Percentiles rank a stretch among this genome's conserved stretches.
phyloP scores from a whole-genome alignment of 2,888 invertebrate species.

The Scaptomyza caliginosa region DNA sequence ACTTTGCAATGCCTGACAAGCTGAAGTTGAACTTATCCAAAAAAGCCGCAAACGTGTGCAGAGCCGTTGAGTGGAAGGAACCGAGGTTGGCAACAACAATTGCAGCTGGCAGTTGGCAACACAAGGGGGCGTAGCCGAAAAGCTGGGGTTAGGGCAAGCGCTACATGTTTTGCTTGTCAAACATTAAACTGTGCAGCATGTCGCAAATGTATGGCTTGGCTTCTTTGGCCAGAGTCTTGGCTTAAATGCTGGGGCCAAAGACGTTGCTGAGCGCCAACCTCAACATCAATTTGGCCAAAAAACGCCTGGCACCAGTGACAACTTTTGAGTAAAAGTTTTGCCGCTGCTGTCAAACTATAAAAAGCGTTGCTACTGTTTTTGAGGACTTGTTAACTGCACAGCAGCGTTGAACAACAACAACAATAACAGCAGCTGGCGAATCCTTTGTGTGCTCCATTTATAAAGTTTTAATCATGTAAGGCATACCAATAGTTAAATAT shows the following conservation, averaged over 20 bases:
- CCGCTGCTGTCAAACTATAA: conserved; percentile 37
- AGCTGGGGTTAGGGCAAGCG: neutral
- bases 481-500: conserved; percentile 46
- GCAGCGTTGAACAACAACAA: conserved; percentile 9
- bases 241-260: conserved; percentile 54
- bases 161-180: conserved; percentile 70
- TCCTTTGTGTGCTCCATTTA: conserved; percentile 43
- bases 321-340: conserved; percentile 65
- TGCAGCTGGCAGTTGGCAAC: conserved; percentile 30
- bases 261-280: conserved; percentile 25
- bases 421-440: conserved; percentile 7
- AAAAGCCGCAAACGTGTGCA: conserved; percentile 43
- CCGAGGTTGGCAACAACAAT: conserved; percentile 14
- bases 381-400: conserved; percentile 54
- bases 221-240: conserved; percentile 42
- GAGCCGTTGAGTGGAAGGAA: neutral
- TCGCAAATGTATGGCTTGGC: conserved; percentile 53
- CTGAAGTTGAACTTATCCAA: conserved; percentile 54
- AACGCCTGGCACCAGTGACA: conserved; percentile 62
- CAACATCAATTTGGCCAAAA: conserved; percentile 60
- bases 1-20: conserved; percentile 72
- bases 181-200: conserved; percentile 70
- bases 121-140: neutral
- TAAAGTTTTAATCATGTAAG: conserved; percentile 65
- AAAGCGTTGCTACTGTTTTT: conserved; percentile 48